Conservation (phyloP, 1,140 invertebrate genomes). For the Formica selysi region DNA sequence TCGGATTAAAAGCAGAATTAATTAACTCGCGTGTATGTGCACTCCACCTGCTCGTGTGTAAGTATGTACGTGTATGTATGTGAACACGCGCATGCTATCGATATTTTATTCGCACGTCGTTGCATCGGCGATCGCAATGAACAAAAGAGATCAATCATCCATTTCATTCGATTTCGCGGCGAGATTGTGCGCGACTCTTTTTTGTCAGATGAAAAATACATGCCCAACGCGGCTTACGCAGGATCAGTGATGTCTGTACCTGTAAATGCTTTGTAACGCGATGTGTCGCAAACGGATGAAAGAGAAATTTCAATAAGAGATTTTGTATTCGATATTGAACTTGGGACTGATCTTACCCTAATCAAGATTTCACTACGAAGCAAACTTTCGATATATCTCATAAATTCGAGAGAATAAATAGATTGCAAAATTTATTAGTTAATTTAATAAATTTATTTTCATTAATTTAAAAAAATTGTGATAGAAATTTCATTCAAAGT, state of each 20-base stretch:
- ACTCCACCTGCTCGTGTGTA: not conserved
- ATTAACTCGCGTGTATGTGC: conserved; percentile 40
- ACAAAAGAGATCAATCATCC: conserved; percentile 69
- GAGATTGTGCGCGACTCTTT: conserved; percentile 26
- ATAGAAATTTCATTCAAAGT: not conserved
- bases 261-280: conserved; percentile 28
- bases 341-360: not conserved
- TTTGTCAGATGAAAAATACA: conserved; percentile 55
- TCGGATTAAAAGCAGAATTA: conserved; percentile 52
- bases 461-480: not conserved
- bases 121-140: conserved; percentile 8
- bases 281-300: conserved; percentile 21
- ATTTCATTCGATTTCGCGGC: conserved; percentile 54
- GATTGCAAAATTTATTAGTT: too few species aligned
- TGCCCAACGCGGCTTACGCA: not conserved
- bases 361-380: not conserved
- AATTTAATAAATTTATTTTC: not conserved
- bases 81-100: not conserved
- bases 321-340: not conserved
- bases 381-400: not conserved
- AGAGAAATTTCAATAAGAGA: conserved; percentile 16
- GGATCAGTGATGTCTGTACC: not conserved
- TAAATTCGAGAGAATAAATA: not conserved
- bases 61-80: not conserved
- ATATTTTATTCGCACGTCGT: conserved; percentile 41